Evolutionary conservation across 2,888 invertebrate species (phyloP), one percentile per base, ranked within the genome.

Genomic region (Synanthedon tipuliformis): DNA sequence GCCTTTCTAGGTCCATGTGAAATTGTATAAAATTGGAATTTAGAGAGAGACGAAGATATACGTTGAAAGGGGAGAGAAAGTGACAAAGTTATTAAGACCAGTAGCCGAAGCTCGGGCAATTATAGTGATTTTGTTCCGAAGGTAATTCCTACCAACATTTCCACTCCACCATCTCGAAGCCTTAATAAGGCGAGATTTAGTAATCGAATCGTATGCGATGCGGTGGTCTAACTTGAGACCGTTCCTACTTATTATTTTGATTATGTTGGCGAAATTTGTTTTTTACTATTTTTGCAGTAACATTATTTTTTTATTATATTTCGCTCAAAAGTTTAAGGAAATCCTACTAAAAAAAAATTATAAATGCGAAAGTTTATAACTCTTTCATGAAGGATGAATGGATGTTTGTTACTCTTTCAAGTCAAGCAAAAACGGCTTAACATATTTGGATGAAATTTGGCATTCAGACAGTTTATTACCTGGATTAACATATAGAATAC

Each of bases 161-260:
- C 78, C 75, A 76, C 77, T 73, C 68, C 69, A 71, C 66, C 7
- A 8, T 34, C 34, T 62, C 60, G 61, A 66, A 18, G 63, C 69
- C 61, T 62, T 83, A 84, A 84, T 85, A 85, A 83, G 78, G 73
- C 73, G 34, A 74, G 71, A 73, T 71, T 75, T 74, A 70, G 78
- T 80, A 81, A 83, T 83, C 82, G 81, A 82, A 82, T 75, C 73
- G 69, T 71, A 68, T 67, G 77, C 76, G 77, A 81, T 73, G 77
- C 76, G 77, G 81, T 73, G 77, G 75, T 75, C 74, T 57, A 61
- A 58, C 56, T 57, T n/a, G n/a, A n/a, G 53, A 58, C 58, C 60
- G 62, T 66, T 62, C 68, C 34, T 34, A 34, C 10, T 78, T 73
- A 83, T 84, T 83, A 83, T 79, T 77, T 77, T 81, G 81, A 82